Evolutionary conservation across 1,140 invertebrate genomes (phyloP).

Genomic region (Zaprionus nigranus): DNA sequence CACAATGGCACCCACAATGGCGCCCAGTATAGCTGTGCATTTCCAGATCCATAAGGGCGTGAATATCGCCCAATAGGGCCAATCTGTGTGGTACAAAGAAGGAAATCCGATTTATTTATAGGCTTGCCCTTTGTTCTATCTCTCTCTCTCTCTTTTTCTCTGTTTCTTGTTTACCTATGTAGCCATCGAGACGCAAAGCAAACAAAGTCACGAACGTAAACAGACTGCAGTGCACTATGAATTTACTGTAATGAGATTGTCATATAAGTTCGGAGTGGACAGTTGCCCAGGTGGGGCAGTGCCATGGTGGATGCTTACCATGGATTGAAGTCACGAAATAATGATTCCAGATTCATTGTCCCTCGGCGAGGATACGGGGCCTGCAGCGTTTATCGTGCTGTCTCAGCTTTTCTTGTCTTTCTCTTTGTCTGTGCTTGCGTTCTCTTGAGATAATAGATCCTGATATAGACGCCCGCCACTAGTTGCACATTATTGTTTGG

Average conservation of each 20-base stretch:
- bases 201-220: constrained; percentile 96
- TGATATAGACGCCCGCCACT: constrained; percentile 53
- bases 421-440: not conserved
- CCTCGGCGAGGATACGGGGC: constrained; percentile 33
- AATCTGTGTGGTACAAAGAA: constrained; percentile 85
- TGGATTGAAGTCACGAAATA: constrained; percentile 97
- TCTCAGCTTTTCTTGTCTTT: not conserved
- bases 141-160: not conserved
- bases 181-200: constrained; percentile 94
- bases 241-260: constrained; percentile 91
- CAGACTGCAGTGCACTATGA: constrained; percentile 96
- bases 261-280: not conserved
- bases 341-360: constrained; percentile 93
- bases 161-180: constrained; percentile 85
- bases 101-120: not conserved
- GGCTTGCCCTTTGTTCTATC: constrained; percentile 5
- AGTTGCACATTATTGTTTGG: constrained; percentile 65
- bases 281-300: not conserved
- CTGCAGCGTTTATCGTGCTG: not conserved
- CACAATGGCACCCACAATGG: constrained; percentile 94
- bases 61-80: constrained; percentile 98
- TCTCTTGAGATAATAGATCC: constrained; percentile 27
- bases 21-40: constrained; percentile 94
- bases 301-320: constrained; percentile 86
- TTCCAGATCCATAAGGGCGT: constrained; percentile 99